Evolutionary conservation across 2,113 vertebrate species (phyloP).

Genomic region (Chloebia gouldiae): DNA sequence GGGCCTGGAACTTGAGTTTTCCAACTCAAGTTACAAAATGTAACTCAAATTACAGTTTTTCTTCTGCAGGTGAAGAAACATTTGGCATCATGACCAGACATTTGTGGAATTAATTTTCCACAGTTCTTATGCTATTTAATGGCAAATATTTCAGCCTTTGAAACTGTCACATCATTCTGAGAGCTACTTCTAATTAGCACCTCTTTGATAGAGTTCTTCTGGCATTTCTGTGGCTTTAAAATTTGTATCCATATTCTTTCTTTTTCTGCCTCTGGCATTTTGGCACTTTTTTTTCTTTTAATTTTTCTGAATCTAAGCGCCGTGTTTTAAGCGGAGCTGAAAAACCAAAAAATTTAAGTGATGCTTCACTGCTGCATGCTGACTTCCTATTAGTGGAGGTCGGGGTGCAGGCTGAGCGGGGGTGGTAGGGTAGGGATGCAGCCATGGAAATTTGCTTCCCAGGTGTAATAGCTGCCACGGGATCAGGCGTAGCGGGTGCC

Average conservation of each 20-base stretch:
- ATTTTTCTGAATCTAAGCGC: neutral
- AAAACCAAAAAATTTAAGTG: neutral
- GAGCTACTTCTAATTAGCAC: neutral
- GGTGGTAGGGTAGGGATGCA: neutral
- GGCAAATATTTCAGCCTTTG: conserved; percentile 12
- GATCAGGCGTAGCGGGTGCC: accelerated
- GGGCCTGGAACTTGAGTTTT: neutral
- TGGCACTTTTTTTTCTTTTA: neutral
- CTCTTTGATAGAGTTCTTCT: neutral
- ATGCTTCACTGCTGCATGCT: neutral
- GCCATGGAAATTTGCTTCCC: neutral
- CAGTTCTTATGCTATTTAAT: neutral
- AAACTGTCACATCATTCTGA: neutral
- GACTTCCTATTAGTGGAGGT: neutral
- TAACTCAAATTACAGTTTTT: too few relatives aligned
- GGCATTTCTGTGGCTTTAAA: neutral
- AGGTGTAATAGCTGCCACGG: neutral
- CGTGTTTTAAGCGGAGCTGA: neutral
- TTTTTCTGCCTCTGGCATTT: neutral
- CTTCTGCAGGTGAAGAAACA: conserved; percentile 16
- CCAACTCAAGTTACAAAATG: neutral
- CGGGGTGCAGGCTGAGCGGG: neutral
- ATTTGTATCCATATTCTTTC: neutral
- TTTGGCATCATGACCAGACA: neutral
- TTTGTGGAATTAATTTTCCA: conserved; percentile 31